These are phyloP conservation scores for Phyllostomus discolor DNA, from an alignment of 2,113 vertebrate genomes.

Conservation along the genomic window DNA sequence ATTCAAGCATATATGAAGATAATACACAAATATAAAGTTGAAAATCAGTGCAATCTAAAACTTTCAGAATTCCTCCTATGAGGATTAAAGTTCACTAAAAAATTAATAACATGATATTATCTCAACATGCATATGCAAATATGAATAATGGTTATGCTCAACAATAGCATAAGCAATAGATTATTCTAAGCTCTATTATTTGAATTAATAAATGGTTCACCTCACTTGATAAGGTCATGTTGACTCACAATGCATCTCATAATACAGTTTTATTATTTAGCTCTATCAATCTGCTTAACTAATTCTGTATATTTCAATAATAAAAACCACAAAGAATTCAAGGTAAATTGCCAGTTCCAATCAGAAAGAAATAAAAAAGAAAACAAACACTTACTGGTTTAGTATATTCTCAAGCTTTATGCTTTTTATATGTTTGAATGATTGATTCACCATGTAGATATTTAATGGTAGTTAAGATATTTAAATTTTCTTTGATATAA, in stretches of 20 bases:
- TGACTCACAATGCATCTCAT: constrained; percentile 59
- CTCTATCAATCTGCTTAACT: constrained; percentile 64
- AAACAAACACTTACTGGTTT: background rate
- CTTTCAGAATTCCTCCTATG: constrained; percentile 45
- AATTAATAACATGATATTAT: constrained; percentile 76
- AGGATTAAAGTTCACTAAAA: constrained; percentile 75
- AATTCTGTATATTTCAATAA: constrained; percentile 65
- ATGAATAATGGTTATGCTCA: constrained; percentile 48
- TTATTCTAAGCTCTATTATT: constrained; percentile 72
- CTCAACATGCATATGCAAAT: constrained; percentile 77
- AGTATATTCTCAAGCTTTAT: background rate
- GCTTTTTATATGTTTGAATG: background rate
- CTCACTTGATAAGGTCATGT: constrained; percentile 75
- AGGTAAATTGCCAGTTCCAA: background rate
- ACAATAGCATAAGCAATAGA: constrained; percentile 66
- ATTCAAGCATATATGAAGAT: constrained; percentile 14
- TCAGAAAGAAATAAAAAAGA: background rate
- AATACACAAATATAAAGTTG: constrained; percentile 37
- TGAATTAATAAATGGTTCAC: constrained; percentile 79
- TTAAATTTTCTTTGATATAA: background rate
- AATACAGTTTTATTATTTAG: constrained; percentile 72
- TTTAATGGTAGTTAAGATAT: background rate
- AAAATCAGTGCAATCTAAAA: constrained; percentile 53
- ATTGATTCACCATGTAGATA: background rate
- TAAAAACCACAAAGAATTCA: constrained; percentile 46